phyloP scores from a whole-genome alignment of 2,797 vertebrate species.

The Rhinophrynus dorsalis region DNA sequence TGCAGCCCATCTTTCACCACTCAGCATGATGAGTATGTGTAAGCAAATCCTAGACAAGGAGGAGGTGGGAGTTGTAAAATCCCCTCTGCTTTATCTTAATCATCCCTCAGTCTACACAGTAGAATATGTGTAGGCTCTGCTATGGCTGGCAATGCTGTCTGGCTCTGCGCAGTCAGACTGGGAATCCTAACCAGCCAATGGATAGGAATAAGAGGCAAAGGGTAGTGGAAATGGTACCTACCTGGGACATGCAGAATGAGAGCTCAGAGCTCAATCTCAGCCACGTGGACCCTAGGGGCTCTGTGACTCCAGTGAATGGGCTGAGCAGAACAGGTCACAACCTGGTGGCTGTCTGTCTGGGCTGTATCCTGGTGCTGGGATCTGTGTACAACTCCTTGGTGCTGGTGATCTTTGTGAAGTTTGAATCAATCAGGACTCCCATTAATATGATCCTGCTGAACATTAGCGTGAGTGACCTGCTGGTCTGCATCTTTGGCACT shows the following conservation, averaged over 20 bases:
- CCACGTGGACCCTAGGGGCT: neutral
- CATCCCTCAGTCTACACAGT: neutral
- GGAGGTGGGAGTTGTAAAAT: neutral
- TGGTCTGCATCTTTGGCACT: conserved; percentile 80
- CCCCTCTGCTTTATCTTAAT: neutral
- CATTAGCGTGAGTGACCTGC: conserved; percentile 85
- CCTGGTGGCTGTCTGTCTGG: conserved; percentile 80
- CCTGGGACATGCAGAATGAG: conserved; percentile 11
- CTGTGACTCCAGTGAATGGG: neutral
- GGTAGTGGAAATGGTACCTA: neutral
- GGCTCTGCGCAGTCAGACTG: neutral
- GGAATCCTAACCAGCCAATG: neutral
- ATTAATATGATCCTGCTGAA: conserved; percentile 82
- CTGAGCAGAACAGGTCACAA: conserved; percentile 68
- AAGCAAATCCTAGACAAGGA: neutral
- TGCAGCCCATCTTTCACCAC: no score
- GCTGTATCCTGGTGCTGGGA: conserved; percentile 79
- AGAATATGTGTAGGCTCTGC: neutral
- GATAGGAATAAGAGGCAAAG: neutral
- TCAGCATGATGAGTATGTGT: neutral
- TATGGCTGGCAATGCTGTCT: neutral
- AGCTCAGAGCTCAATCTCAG: conserved; percentile 1
- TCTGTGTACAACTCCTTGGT: conserved; percentile 84
- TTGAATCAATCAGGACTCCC: conserved; percentile 82
- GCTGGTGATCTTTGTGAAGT: conserved; percentile 79